phyloP scores from a whole-genome alignment of 2,113 vertebrate species.

The Siniperca knerii region DNA sequence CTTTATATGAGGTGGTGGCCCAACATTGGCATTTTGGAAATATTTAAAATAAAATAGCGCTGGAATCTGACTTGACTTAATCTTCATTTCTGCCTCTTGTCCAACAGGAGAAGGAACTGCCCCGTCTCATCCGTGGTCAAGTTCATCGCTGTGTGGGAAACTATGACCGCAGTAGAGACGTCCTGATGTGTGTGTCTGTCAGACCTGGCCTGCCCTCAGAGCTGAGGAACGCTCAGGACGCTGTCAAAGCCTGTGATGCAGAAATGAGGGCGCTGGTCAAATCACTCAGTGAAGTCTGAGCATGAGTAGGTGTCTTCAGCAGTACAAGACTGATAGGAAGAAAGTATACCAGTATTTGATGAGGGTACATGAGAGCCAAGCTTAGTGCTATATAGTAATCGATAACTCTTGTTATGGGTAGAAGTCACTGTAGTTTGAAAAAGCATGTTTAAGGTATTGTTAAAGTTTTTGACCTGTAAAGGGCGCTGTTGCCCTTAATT shows the following conservation, averaged over 20 bases:
- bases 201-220: slow-evolving; percentile 88
- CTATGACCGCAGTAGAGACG: slow-evolving; percentile 88
- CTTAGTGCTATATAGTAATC: background rate
- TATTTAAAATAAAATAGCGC: background rate
- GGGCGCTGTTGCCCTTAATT: background rate
- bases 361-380: background rate
- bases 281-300: slow-evolving; percentile 87
- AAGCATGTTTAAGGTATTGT: background rate
- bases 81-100: background rate
- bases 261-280: slow-evolving; percentile 88
- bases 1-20: background rate
- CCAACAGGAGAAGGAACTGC: slow-evolving; percentile 91
- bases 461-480: slow-evolving; percentile 8
- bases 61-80: background rate
- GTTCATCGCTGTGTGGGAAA: slow-evolving; percentile 93
- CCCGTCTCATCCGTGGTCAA: slow-evolving; percentile 93
- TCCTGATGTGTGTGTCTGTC: slow-evolving; percentile 92
- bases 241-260: slow-evolving; percentile 86
- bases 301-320: background rate
- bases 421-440: background rate
- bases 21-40: background rate
- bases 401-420: background rate
- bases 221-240: slow-evolving; percentile 88
- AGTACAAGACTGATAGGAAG: background rate
- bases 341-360: slow-evolving; percentile 1